phyloP scores from a whole-genome alignment of 2,888 invertebrate species.

The Rutpela maculata region DNA sequence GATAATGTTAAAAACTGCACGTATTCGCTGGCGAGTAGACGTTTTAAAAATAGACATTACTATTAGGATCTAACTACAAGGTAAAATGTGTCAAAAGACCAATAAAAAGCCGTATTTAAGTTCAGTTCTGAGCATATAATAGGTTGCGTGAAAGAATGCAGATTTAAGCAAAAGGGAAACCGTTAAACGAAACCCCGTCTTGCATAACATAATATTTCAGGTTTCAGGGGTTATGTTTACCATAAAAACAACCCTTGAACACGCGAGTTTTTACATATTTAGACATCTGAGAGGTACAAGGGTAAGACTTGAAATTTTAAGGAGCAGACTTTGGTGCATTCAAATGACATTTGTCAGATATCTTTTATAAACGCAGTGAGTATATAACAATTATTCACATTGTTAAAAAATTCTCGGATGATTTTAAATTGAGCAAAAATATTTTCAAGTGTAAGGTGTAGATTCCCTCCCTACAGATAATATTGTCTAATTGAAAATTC shows the following conservation, averaged over 20 bases:
- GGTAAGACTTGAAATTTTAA: background rate
- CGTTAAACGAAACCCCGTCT: constrained; percentile 39
- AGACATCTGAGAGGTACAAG: constrained; percentile 4
- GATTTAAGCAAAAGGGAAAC: constrained; percentile 33
- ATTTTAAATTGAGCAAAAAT: too few species aligned
- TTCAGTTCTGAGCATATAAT: constrained; percentile 15
- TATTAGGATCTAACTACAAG: background rate
- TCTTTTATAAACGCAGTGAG: too few species aligned
- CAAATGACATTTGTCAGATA: too few species aligned
- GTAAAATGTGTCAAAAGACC: constrained; percentile 8
- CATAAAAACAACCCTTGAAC: constrained; percentile 14
- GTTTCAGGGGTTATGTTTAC: constrained; percentile 49
- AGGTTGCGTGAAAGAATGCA: constrained; percentile 55
- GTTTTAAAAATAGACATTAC: constrained; percentile 11
- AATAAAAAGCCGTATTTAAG: constrained; percentile 12
- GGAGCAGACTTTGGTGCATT: too few species aligned
- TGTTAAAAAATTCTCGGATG: too few species aligned
- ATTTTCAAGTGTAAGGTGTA: too few species aligned
- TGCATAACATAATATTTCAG: constrained; percentile 49
- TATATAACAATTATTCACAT: too few species aligned
- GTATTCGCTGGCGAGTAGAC: background rate
- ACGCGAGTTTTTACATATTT: constrained; percentile 8
- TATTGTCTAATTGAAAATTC: too few species aligned
- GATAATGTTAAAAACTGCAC: too few species aligned
- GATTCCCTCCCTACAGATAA: too few species aligned